phyloP scores from a whole-genome alignment of 2,113 vertebrate genomes.

The Notarius quadriscutis region DNA sequence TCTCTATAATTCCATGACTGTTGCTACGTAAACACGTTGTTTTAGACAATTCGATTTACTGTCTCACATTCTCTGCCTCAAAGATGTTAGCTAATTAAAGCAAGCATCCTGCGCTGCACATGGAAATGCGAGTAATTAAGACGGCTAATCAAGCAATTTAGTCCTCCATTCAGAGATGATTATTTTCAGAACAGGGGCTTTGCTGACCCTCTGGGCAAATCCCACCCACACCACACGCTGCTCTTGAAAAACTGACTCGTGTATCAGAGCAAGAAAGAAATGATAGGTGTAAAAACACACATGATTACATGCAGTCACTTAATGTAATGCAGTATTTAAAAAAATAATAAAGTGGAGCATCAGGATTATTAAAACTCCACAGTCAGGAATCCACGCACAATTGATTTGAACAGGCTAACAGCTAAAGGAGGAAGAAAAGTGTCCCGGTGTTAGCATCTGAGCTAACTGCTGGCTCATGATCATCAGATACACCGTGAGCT shows the following conservation, averaged over 20 bases:
- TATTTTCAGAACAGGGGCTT: conserved; percentile 46
- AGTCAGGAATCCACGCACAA: background rate
- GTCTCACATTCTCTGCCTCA: conserved; percentile 16
- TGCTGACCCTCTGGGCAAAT: conserved; percentile 46
- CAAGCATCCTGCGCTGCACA: background rate
- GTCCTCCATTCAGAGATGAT: conserved; percentile 49
- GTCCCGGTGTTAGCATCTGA: background rate
- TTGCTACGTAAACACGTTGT: conserved; percentile 3
- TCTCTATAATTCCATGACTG: background rate
- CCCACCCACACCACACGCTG: conserved; percentile 38
- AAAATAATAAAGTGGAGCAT: conserved; percentile 7
- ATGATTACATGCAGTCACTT: conserved; percentile 64
- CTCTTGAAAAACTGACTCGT: conserved; percentile 32
- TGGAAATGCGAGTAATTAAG: conserved; percentile 50
- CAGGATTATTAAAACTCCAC: conserved; percentile 44
- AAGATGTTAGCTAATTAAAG: conserved; percentile 45
- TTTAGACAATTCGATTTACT: conserved; percentile 2
- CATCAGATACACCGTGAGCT: too few relatives aligned
- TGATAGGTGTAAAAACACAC: conserved; percentile 50
- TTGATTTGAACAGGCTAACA: background rate
- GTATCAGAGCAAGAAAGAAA: conserved; percentile 25
- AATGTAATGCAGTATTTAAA: conserved; percentile 66
- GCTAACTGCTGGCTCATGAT: background rate
- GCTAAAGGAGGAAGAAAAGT: background rate
- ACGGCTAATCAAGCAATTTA: conserved; percentile 47